Evolutionary conservation across 2,888 invertebrate species (phyloP).

Genomic region (Thymelicus lineola): DNA sequence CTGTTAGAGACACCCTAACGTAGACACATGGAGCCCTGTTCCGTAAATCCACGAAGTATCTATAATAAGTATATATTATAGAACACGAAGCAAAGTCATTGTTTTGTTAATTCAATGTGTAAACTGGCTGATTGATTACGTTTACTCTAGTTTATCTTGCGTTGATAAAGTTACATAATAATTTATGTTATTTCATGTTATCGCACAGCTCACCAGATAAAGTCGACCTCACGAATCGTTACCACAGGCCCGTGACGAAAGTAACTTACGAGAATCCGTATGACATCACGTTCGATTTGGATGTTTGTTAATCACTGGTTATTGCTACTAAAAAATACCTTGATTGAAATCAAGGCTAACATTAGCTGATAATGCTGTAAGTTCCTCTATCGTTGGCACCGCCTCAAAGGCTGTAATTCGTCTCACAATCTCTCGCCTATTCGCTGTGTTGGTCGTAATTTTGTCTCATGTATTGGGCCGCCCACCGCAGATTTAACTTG

Average conservation of each 20-base stretch:
- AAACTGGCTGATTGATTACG: slow-evolving; percentile 5
- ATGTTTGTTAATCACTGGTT: background rate
- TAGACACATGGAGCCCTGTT: too few species aligned
- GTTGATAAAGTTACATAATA: slow-evolving; percentile 33
- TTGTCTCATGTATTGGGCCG: too few species aligned
- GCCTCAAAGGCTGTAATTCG: too few species aligned
- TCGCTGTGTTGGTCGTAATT: too few species aligned
- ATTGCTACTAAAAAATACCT: background rate
- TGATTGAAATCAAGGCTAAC: too few species aligned
- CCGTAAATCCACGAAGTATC: too few species aligned
- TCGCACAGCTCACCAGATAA: slow-evolving; percentile 5
- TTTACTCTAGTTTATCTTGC: slow-evolving; percentile 23
- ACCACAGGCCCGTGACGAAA: slow-evolving; percentile 23
- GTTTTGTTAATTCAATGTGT: background rate
- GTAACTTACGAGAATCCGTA: slow-evolving; percentile 1
- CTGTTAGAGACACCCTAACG: too few species aligned
- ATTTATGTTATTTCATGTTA: slow-evolving; percentile 24
- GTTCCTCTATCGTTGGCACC: too few species aligned
- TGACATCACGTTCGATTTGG: slow-evolving; percentile 16
- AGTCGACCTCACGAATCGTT: slow-evolving; percentile 32
- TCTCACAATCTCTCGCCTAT: too few species aligned
- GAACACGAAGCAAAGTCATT: background rate
- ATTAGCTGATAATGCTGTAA: too few species aligned
- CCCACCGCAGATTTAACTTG: too few species aligned
- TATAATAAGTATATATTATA: too few species aligned